These are phyloP conservation scores for Lampris incognitus DNA, from an alignment of 2,113 vertebrate genomes.

Conservation along the genomic window DNA sequence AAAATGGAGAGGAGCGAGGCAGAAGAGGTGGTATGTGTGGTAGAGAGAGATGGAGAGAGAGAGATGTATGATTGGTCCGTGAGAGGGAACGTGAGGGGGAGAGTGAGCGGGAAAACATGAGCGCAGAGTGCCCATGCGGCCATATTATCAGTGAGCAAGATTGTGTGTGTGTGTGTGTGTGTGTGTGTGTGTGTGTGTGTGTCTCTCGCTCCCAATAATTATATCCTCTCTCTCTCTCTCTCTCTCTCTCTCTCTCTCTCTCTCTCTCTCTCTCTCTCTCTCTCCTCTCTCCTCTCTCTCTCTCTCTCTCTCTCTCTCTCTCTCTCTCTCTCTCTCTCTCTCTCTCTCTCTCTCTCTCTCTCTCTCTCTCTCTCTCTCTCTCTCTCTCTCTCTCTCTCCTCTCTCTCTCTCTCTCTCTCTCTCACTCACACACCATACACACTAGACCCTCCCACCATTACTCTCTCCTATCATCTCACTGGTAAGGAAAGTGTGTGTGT, in stretches of 20 bases:
- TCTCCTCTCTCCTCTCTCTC: neutral
- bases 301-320: neutral
- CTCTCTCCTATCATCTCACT: conserved; percentile 28
- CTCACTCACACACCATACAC: conserved; percentile 21
- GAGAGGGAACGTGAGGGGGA: conserved; percentile 21
- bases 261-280: neutral
- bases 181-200: neutral
- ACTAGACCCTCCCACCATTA: conserved; percentile 9
- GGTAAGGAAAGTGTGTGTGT: neutral
- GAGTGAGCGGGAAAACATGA: conserved; percentile 21
- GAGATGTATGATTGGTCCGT: conserved; percentile 9
- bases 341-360: neutral
- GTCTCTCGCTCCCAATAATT: conserved; percentile 31
- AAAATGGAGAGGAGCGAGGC: neutral
- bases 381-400: neutral
- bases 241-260: neutral
- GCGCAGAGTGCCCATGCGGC: conserved; percentile 3
- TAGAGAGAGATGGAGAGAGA: conserved; percentile 7
- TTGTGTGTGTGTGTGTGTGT: conserved; percentile 18
- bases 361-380: neutral
- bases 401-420: neutral
- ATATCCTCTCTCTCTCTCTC: conserved; percentile 31
- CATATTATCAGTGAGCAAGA: conserved; percentile 45
- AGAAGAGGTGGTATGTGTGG: neutral
- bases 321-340: neutral